phyloP scores from a whole-genome alignment of 2,888 invertebrate species.

The Plagiodera versicolora region DNA sequence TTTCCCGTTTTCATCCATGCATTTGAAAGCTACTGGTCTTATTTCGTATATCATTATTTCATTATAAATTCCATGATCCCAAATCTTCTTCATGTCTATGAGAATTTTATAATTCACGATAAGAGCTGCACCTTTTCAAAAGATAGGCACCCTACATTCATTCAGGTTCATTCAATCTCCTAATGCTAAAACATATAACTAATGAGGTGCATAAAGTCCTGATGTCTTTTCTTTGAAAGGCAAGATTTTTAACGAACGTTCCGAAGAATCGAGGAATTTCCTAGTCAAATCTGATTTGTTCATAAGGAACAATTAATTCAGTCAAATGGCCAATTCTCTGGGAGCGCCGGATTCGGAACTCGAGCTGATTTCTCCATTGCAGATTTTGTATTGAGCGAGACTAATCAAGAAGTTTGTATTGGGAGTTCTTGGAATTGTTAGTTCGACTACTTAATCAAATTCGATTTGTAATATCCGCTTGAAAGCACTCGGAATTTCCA shows the following conservation, averaged over 20 bases:
- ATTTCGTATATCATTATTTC: no score
- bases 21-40: no score
- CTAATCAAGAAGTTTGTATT: slow-evolving; percentile 16
- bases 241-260: not conserved
- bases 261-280: not conserved
- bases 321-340: not conserved
- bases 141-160: no score
- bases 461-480: slow-evolving; percentile 11
- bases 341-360: not conserved
- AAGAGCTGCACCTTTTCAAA: no score
- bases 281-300: not conserved
- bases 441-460: slow-evolving; percentile 15
- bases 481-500: slow-evolving; percentile 8
- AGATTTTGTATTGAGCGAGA: slow-evolving; percentile 7
- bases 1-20: no score
- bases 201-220: no score
- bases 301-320: not conserved
- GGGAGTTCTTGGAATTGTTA: slow-evolving; percentile 12
- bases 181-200: no score
- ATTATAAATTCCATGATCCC: no score
- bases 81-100: no score
- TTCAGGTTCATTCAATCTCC: no score
- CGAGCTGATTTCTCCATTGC: slow-evolving; percentile 9
- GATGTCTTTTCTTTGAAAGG: not conserved
- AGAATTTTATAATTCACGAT: no score